These are phyloP conservation scores for Rhopalosiphum padi DNA, from an alignment of 1,140 invertebrate species.

Conservation along the genomic window DNA sequence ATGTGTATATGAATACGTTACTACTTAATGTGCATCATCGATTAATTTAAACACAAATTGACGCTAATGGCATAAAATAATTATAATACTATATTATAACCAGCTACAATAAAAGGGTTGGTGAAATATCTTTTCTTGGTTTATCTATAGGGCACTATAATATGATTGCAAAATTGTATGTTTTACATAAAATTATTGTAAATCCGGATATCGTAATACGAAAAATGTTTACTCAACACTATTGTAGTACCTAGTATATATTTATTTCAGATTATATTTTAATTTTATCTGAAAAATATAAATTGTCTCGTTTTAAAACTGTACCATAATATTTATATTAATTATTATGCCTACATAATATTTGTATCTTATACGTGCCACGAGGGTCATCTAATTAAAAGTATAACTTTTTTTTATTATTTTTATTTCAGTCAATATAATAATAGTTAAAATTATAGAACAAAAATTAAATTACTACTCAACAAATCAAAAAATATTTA, in stretches of 20 bases:
- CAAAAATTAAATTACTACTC: neutral
- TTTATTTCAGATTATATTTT: neutral
- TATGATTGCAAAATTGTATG: neutral
- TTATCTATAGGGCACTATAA: neutral
- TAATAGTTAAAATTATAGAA: neutral
- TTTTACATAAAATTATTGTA: neutral
- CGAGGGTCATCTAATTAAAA: neutral
- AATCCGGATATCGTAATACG: neutral
- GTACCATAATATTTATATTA: neutral
- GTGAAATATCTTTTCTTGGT: neutral
- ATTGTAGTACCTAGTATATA: neutral
- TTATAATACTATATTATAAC: neutral
- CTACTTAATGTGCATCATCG: neutral
- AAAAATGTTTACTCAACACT: neutral
- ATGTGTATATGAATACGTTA: neutral
- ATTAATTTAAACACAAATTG: neutral
- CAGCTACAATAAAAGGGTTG: neutral
- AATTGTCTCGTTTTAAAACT: neutral
- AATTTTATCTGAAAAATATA: neutral
- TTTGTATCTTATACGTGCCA: neutral
- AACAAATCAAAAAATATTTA: neutral
- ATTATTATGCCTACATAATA: too few relatives aligned
- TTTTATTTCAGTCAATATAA: neutral
- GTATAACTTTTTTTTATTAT: neutral
- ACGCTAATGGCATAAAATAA: neutral